A percentile compares a stretch with the other conserved stretches of the same genome.
These are phyloP conservation scores for Poeciliopsis retropinna DNA, from an alignment of 2,113 vertebrate genomes.

Conservation along the genomic window DNA sequence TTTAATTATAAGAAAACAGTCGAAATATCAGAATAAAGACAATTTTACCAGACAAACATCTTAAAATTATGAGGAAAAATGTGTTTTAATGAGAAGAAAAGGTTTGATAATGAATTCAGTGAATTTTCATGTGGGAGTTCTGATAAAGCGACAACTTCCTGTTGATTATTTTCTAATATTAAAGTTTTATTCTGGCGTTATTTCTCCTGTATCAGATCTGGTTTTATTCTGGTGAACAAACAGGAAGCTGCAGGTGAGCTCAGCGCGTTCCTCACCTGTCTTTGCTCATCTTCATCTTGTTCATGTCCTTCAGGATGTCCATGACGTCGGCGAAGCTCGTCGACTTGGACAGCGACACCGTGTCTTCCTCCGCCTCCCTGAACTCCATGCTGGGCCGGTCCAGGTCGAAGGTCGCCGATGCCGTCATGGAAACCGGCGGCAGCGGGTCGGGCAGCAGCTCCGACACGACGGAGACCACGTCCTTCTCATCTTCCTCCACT, in stretches of 20 bases:
- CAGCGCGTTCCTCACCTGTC: constrained; percentile 81
- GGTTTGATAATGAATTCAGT: too few relatives aligned
- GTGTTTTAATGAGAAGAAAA: too few relatives aligned
- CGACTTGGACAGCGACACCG: constrained; percentile 94
- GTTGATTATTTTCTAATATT: too few relatives aligned
- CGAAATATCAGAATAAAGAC: too few relatives aligned
- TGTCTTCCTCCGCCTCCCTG: constrained; percentile 91
- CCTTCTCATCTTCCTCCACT: constrained; percentile 75
- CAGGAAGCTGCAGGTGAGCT: background rate
- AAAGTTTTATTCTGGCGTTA: too few relatives aligned
- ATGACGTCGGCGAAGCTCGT: constrained; percentile 99
- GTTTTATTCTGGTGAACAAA: background rate
- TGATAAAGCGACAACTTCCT: too few relatives aligned
- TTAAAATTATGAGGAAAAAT: too few relatives aligned
- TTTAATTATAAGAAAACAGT: too few relatives aligned
- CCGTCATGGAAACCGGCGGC: constrained; percentile 86
- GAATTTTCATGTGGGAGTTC: too few relatives aligned
- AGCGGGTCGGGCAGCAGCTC: constrained; percentile 87
- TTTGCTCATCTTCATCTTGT: constrained; percentile 96
- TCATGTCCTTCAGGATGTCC: constrained; percentile 98
- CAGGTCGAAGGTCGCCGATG: constrained; percentile 88
- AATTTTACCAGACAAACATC: too few relatives aligned
- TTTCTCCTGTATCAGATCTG: too few relatives aligned
- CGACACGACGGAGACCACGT: constrained; percentile 83
- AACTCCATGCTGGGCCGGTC: constrained; percentile 86